A percentile compares a stretch with the other conserved stretches of the same genome.
phyloP scores from a whole-genome alignment of 1,140 invertebrate species.

The Apis laboriosa region DNA sequence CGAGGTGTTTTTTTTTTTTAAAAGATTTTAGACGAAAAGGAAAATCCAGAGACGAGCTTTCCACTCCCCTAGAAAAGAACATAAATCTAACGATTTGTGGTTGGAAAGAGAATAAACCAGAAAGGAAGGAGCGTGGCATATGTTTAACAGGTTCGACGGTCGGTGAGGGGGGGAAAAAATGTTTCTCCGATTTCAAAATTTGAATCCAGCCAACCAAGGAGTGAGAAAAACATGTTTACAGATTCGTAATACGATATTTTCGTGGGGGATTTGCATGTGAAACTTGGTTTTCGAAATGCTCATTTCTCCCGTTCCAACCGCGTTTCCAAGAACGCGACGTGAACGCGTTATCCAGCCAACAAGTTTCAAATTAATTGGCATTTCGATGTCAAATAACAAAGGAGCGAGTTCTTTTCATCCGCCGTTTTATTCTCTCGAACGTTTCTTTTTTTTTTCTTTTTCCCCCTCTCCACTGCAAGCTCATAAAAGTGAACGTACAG shows the following conservation, averaged over 20 bases:
- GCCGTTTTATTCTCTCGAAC: background rate
- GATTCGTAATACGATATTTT: constrained; percentile 28
- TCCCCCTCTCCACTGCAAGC: background rate
- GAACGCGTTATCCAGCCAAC: background rate
- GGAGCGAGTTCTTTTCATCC: background rate
- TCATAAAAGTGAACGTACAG: background rate
- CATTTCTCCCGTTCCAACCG: background rate
- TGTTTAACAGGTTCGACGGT: background rate
- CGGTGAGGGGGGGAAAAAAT: background rate
- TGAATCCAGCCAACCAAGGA: too few species aligned
- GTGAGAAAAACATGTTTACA: background rate
- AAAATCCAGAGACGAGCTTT: background rate
- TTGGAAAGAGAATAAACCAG: background rate
- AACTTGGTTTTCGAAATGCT: constrained; percentile 10
- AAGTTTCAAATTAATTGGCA: background rate
- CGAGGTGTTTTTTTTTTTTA: too few species aligned
- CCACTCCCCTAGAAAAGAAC: background rate
- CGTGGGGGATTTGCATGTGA: constrained; percentile 19
- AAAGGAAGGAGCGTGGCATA: too few species aligned
- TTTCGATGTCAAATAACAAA: background rate
- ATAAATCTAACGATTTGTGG: constrained; percentile 13
- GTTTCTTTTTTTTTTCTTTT: background rate
- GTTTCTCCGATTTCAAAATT: background rate
- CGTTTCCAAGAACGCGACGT: too few species aligned
- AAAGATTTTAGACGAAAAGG: too few species aligned